These are phyloP conservation scores for Dusona sp. DNA, from an alignment of 2,888 invertebrate species.

Conservation along the genomic window DNA sequence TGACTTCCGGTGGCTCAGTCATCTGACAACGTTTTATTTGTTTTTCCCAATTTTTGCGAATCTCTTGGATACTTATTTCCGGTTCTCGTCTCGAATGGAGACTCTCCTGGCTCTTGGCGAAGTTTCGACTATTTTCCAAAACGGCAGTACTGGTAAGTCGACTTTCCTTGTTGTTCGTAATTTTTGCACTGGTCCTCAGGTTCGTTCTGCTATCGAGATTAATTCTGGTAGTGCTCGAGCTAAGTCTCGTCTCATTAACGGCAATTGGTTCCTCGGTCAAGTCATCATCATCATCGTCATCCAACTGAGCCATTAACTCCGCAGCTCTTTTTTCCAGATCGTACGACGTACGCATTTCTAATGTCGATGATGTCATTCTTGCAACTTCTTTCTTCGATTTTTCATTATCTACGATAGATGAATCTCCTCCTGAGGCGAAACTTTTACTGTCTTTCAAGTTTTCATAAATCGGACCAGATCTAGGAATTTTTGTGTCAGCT, in stretches of 20 bases:
- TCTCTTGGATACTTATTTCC: slow-evolving; percentile 79
- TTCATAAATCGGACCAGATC: slow-evolving; percentile 75
- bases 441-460: slow-evolving; percentile 67
- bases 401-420: slow-evolving; percentile 64
- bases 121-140: slow-evolving; percentile 69
- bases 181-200: slow-evolving; percentile 48
- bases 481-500: neutral
- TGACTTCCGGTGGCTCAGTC: slow-evolving; percentile 60
- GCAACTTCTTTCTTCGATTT: slow-evolving; percentile 74
- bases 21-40: slow-evolving; percentile 72
- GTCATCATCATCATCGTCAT: slow-evolving; percentile 83
- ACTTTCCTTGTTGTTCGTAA: slow-evolving; percentile 64
- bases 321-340: slow-evolving; percentile 81
- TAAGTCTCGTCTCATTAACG: slow-evolving; percentile 64
- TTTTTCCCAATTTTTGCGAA: slow-evolving; percentile 81
- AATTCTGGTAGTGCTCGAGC: slow-evolving; percentile 62
- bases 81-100: slow-evolving; percentile 71
- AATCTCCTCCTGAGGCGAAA: slow-evolving; percentile 26
- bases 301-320: slow-evolving; percentile 80
- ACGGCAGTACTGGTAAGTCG: slow-evolving; percentile 54
- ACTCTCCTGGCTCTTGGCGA: slow-evolving; percentile 77
- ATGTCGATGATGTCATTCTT: slow-evolving; percentile 76
- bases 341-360: slow-evolving; percentile 78
- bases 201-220: slow-evolving; percentile 59
- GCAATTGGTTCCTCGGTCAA: slow-evolving; percentile 77